Conservation (phyloP, 2,797 vertebrate genomes). For the Helostoma temminkii region DNA sequence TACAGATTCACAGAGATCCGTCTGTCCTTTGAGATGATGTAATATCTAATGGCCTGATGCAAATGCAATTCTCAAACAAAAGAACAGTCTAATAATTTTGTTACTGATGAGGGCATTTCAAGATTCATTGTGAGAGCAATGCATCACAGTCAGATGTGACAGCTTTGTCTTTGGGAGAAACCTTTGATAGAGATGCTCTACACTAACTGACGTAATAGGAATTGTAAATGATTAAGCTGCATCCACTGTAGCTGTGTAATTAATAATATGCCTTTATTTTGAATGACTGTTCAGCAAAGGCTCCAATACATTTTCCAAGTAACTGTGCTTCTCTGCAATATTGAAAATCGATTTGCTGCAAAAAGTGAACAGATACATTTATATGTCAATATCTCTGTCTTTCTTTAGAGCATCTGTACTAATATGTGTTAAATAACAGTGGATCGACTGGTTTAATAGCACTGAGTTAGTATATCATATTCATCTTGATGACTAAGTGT, state of each 20-base stretch:
- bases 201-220: not conserved
- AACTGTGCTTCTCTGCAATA: not conserved
- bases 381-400: not conserved
- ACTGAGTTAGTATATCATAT: not conserved
- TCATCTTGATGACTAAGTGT: not conserved
- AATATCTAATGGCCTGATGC: not conserved
- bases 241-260: not conserved
- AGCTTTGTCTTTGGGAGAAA: constrained; percentile 1
- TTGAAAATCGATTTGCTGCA: not conserved
- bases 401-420: no score
- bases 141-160: not conserved
- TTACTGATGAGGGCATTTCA: constrained; percentile 12
- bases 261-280: not conserved
- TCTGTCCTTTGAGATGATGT: not conserved
- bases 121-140: not conserved
- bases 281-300: not conserved
- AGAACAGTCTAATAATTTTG: not conserved
- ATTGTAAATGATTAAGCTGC: constrained; percentile 11
- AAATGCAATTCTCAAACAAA: not conserved
- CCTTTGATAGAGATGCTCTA: constrained; percentile 9
- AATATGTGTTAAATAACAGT: no score
- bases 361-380: not conserved
- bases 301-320: not conserved
- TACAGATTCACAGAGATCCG: not conserved
- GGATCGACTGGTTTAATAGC: not conserved